Evolutionary conservation across 2,888 invertebrate species (phyloP), one percentile per base, ranked within the genome.

Genomic region (Gryllus longicercus): DNA sequence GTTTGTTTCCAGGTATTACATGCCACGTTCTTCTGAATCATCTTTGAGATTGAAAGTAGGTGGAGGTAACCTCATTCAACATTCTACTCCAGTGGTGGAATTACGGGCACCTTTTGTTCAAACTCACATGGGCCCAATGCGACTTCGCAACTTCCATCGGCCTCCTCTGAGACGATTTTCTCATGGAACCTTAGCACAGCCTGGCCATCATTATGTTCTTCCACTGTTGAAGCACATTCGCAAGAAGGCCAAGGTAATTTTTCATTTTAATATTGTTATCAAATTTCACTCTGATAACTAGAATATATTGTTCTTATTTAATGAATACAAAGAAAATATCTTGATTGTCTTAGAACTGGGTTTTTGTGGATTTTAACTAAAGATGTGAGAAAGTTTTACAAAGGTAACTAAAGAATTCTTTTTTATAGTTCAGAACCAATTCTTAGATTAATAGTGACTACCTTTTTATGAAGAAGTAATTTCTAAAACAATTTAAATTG

Each of bases 31-130:
- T 0, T 94, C 95, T 14, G 93, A 93, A 84, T 92, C 92, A 4
- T 92, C 95, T 14, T 88, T 94, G 21, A 91, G 95, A 50, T 89
- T 96, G 0, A 95, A 95, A 87, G 95, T 96, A 5, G 96, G 96
- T 14, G 96, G 96, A 2, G 96, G 95, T 0, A 96, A 95, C 87
- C 89, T 97, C 4, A 96, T 97, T 81, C 97, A 99, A 86, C 99
- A 99, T 88, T 98, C 99, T 74, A 99, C 97, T 0, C 99, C 99
- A 0, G 97, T 98, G 0, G 96, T 98, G 12, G 99, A 99, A 86
- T 88, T 99, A 3, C 91, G 97, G 50, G 94, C 94, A 8, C 97
- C 98, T 0, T 99, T 99, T 88, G 95, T 99, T 82, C 99, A 98
- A 82, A 97, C 97, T 0, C 95, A 96, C 86, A 94, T 97, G 94